Evolutionary conservation across 2,888 invertebrate species (phyloP).

Genomic region (Oxytorus armatus): DNA sequence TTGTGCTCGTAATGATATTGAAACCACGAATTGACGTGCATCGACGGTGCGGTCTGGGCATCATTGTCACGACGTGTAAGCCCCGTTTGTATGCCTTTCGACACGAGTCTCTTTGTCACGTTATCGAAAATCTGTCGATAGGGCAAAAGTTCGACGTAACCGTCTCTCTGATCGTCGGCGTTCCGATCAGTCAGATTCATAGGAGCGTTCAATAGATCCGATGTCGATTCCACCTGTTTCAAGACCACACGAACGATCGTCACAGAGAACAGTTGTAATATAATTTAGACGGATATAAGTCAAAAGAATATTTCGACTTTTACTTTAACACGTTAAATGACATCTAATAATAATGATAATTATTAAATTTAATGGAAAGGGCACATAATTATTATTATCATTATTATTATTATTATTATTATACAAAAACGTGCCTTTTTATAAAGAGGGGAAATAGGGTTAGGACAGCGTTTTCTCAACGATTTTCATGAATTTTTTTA

Average conservation of each 20-base stretch:
- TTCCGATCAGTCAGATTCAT: slow-evolving; percentile 86
- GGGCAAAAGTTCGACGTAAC: slow-evolving; percentile 88
- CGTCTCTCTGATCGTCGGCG: slow-evolving; percentile 87
- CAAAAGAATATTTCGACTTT: slow-evolving; percentile 22
- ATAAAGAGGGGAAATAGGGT: too few species aligned
- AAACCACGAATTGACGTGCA: slow-evolving; percentile 89
- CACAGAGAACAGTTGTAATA: neutral
- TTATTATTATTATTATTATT: too few species aligned
- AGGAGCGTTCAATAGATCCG: slow-evolving; percentile 76
- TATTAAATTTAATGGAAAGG: too few species aligned
- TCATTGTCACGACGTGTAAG: slow-evolving; percentile 84
- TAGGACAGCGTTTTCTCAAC: too few species aligned
- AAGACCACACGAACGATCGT: slow-evolving; percentile 11
- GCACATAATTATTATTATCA: too few species aligned
- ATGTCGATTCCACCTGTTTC: slow-evolving; percentile 73
- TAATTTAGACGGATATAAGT: neutral
- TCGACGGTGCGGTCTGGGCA: slow-evolving; percentile 89
- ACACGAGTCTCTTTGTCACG: slow-evolving; percentile 86
- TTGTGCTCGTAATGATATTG: slow-evolving; percentile 86
- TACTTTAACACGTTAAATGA: slow-evolving; percentile 18
- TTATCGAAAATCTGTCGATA: slow-evolving; percentile 86
- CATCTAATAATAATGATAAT: too few species aligned
- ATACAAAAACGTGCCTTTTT: too few species aligned
- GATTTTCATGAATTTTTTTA: too few species aligned
- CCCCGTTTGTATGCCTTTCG: slow-evolving; percentile 87